Evolutionary conservation across 2,113 vertebrate genomes (phyloP).

Genomic region (Verasper variegatus): DNA sequence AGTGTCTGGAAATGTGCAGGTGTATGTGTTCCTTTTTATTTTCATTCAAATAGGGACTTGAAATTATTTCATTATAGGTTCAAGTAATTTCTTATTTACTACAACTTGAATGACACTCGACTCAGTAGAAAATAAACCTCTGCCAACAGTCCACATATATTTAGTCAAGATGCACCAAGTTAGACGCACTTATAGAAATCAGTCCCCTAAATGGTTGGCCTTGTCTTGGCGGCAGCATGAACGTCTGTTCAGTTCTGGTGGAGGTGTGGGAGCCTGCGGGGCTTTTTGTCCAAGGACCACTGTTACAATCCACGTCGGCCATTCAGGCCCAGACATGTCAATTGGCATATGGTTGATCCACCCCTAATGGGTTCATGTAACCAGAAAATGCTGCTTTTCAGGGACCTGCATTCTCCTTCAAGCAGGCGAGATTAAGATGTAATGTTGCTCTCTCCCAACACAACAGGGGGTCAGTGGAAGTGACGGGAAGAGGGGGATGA

Average conservation of each 20-base stretch:
- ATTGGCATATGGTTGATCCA: conserved; percentile 97
- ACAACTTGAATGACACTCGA: too few relatives aligned
- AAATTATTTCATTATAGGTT: too few relatives aligned
- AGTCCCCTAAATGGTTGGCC: conserved; percentile 7
- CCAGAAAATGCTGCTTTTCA: conserved; percentile 99
- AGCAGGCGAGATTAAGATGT: conserved; percentile 97
- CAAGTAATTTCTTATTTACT: too few relatives aligned
- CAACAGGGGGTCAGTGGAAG: conserved; percentile 80
- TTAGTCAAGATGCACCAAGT: too few relatives aligned
- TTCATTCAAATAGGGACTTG: too few relatives aligned
- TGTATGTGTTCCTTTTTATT: too few relatives aligned
- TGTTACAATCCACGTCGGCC: conserved; percentile 74
- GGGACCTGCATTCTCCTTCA: conserved; percentile 90
- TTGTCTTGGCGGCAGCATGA: conserved; percentile 60
- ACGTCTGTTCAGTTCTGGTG: conserved; percentile 69
- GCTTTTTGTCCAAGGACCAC: conserved; percentile 75
- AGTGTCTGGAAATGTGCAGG: too few relatives aligned
- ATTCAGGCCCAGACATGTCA: conserved; percentile 90
- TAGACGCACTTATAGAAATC: too few relatives aligned
- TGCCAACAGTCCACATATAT: too few relatives aligned
- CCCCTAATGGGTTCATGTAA: conserved; percentile 98
- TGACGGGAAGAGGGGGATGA: conserved; percentile 52
- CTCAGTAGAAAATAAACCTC: too few relatives aligned
- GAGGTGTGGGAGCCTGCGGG: conserved; percentile 73
- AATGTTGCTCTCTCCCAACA: conserved; percentile 86